Base-by-base conservation (phyloP, 2,113 vertebrate species). In the Butorides virescens region DNA sequence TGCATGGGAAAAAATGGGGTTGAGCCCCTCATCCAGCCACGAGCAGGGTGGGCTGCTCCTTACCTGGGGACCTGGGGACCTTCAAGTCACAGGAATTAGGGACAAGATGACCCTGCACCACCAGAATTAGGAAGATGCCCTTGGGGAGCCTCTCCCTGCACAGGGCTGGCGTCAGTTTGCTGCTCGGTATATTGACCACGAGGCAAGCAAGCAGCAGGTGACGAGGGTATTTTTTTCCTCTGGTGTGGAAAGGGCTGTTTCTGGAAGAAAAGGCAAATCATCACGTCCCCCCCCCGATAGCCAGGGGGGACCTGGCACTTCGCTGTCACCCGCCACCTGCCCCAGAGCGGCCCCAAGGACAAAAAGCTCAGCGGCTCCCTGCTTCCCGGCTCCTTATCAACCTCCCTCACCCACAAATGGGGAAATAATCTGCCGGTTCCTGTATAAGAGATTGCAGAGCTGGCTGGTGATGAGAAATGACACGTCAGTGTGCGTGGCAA, bases 311-410 rank as follows among this genome's bases (percentile, higher is more conserved):
- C 25, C 18, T 63, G 79, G 79, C 67, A 73, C 36, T 46, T 76
- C 8, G 1, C 26, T 47, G 71, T 61, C 78, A 90, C 71, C 56
- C 44, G 65, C 66, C 0, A 0, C 82, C 53, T 52, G 71, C 26
- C 70, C 58, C 1, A 1, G 36, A 30, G 36, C 26, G 68, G 53
- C 66, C 36, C 18, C 90, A 92, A 95, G 86, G 83, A 91, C 83
- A 80, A 77, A 92, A 93, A 74, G 2, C 23, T 68, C 82, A 50
- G 61, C 2, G 10, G 32, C n/a, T 80, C n/a, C 21, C 68, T 34
- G 34, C 76, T 95, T 94, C 84, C 93, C 6, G 8, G n/a, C n/a
- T 93, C 36, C 77, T 97, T 96, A 97, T 97, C 96, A 90, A 42
- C 34, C 44, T 93, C 93, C 75, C 67, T 71, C 88, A 83, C 88